Percentiles rank a stretch among this genome's conserved stretches.
Conservation (phyloP, 2,797 vertebrate species). For the Acropternis orthonyx region DNA sequence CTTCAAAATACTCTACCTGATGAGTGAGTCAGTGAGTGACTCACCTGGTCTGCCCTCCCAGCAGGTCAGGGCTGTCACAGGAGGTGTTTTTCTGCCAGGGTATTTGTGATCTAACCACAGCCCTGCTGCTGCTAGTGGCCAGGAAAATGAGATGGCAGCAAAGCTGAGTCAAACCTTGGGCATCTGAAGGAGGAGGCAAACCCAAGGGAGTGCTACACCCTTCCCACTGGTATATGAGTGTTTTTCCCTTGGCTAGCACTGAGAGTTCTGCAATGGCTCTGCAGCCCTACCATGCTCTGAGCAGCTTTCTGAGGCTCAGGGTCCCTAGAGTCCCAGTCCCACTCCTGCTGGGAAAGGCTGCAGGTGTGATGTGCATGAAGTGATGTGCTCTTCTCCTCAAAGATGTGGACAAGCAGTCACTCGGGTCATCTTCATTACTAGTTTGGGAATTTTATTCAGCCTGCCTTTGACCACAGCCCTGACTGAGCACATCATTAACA, state of each 20-base stretch:
- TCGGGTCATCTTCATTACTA: background rate
- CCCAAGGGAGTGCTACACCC: background rate
- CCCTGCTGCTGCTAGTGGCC: background rate
- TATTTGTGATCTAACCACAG: background rate
- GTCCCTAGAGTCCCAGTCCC: background rate
- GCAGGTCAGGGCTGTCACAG: background rate
- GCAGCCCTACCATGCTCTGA: fast-evolving
- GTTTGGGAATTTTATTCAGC: background rate
- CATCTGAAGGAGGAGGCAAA: background rate
- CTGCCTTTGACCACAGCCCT: background rate
- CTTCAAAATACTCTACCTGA: background rate
- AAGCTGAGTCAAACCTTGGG: slow-evolving; percentile 4
- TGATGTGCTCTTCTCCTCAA: background rate
- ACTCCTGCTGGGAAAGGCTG: background rate
- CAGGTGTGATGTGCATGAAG: background rate
- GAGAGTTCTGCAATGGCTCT: background rate
- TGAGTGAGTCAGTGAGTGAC: background rate
- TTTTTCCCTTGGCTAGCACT: background rate
- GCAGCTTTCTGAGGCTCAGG: background rate
- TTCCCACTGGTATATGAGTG: background rate
- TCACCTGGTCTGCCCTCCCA: background rate
- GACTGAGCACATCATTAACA: background rate
- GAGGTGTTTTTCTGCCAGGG: background rate
- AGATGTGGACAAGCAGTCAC: background rate
- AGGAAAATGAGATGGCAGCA: background rate